A percentile compares a stretch with the other conserved stretches of the same genome.
These are phyloP conservation scores for Brenthis hecate DNA, from an alignment of 2,888 invertebrate genomes.

Conservation along the genomic window DNA sequence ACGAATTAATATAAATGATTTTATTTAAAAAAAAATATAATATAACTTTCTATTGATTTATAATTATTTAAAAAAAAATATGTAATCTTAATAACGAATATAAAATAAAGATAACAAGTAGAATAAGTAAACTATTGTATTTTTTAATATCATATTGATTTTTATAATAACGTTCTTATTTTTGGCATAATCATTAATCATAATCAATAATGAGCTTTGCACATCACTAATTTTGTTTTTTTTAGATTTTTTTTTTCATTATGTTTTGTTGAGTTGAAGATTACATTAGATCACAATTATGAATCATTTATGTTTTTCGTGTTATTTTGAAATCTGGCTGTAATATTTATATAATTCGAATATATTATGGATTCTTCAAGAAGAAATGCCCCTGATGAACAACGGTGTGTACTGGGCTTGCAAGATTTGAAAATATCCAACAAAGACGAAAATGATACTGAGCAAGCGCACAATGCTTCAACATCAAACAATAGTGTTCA, in stretches of 20 bases:
- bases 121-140: no score
- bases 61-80: no score
- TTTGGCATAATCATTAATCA: conserved; percentile 12
- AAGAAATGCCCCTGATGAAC: conserved; percentile 70
- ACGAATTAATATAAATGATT: no score
- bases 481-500: conserved; percentile 64
- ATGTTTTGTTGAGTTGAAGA: conserved; percentile 46
- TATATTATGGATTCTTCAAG: conserved; percentile 68
- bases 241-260: conserved; percentile 36
- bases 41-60: no score
- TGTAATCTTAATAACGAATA: no score
- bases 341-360: conserved; percentile 33
- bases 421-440: conserved; percentile 79
- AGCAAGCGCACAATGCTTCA: conserved; percentile 75
- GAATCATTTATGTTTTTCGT: conserved; percentile 48
- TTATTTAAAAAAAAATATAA: no score
- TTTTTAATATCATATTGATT: no score
- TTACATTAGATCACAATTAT: conserved; percentile 46
- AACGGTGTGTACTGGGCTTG: conserved; percentile 74
- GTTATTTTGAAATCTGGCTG: conserved; percentile 28
- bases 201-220: neutral
- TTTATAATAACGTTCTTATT: neutral
- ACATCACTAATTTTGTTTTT: conserved; percentile 42
- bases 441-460: conserved; percentile 77
- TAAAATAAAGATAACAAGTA: no score